A percentile compares a stretch with the other conserved stretches of the same genome.
Evolutionary conservation across 2,888 invertebrate species (phyloP).

Genomic region (Actias luna): DNA sequence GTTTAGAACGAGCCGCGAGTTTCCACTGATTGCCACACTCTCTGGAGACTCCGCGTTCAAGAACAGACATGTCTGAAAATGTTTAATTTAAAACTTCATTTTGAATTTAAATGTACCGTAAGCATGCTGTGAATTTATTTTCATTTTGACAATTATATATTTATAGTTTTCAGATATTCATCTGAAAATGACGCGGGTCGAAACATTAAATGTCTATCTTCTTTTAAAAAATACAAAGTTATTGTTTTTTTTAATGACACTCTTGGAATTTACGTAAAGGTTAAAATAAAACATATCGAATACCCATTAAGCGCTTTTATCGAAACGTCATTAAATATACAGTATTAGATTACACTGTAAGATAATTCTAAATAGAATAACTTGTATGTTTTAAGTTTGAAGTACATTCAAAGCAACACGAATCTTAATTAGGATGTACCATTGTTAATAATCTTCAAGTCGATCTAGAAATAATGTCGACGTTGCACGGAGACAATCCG

Average conservation of each 20-base stretch:
- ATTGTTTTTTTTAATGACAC: too few species aligned
- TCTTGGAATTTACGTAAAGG: too few species aligned
- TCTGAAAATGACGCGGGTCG: neutral
- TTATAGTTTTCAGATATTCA: neutral
- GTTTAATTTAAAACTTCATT: conserved; percentile 1
- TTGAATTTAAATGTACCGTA: conserved; percentile 2
- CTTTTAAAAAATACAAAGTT: neutral
- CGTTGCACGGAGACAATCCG: conserved; percentile 27
- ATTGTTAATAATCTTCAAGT: conserved; percentile 17
- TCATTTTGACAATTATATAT: neutral
- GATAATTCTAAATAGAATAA: neutral
- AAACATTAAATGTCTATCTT: neutral
- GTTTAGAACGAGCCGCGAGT: conserved; percentile 65
- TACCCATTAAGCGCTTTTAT: too few species aligned
- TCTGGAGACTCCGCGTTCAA: conserved; percentile 31
- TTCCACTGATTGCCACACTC: conserved; percentile 73
- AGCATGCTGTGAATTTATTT: conserved; percentile 1
- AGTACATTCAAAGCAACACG: neutral
- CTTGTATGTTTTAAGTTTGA: neutral
- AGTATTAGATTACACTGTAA: too few species aligned
- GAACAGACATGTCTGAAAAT: conserved; percentile 10
- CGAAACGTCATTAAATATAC: too few species aligned
- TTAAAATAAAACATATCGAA: too few species aligned
- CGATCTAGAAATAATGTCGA: conserved; percentile 12
- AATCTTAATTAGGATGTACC: neutral